Conservation (phyloP, 2,888 invertebrate species). For the Ectemnius cavifrons region DNA sequence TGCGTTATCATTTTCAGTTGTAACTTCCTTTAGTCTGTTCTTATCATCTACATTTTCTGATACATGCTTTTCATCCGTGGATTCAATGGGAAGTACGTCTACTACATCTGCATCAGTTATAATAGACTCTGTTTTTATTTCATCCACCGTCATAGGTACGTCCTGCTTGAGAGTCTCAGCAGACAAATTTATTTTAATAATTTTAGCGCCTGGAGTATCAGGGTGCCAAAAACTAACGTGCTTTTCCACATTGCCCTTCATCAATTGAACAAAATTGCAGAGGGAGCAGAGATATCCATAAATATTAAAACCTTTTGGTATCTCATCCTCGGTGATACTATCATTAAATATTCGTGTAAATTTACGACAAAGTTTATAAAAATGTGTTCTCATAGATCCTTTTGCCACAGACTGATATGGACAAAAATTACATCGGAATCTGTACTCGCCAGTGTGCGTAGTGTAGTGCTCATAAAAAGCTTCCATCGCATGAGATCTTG, state of each 20-base stretch:
- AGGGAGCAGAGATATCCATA: conserved; percentile 84
- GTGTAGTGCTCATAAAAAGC: conserved; percentile 86
- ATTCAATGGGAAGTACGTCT: background rate
- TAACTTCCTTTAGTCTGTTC: background rate
- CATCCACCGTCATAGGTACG: background rate
- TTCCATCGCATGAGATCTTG: conserved; percentile 64
- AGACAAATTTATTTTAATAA: conserved; percentile 77
- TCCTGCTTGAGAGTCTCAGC: background rate
- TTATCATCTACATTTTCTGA: background rate
- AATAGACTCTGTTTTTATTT: background rate
- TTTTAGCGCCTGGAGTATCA: conserved; percentile 78
- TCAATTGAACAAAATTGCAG: conserved; percentile 87
- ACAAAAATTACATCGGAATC: conserved; percentile 84
- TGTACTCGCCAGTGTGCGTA: conserved; percentile 89
- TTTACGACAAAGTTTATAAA: conserved; percentile 70
- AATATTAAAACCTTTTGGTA: conserved; percentile 66
- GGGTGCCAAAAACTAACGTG: conserved; percentile 82
- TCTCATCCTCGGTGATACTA: conserved; percentile 62
- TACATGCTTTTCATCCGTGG: background rate
- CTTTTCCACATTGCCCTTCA: conserved; percentile 81
- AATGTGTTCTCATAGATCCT: conserved; percentile 72
- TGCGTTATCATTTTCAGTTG: background rate
- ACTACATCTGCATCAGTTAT: background rate
- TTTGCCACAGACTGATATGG: conserved; percentile 72
- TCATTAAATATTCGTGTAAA: conserved; percentile 58